Percentiles rank a stretch among this genome's conserved stretches.
Evolutionary conservation across 2,113 vertebrate genomes (phyloP).

Genomic region (Sylvilagus bachmani): DNA sequence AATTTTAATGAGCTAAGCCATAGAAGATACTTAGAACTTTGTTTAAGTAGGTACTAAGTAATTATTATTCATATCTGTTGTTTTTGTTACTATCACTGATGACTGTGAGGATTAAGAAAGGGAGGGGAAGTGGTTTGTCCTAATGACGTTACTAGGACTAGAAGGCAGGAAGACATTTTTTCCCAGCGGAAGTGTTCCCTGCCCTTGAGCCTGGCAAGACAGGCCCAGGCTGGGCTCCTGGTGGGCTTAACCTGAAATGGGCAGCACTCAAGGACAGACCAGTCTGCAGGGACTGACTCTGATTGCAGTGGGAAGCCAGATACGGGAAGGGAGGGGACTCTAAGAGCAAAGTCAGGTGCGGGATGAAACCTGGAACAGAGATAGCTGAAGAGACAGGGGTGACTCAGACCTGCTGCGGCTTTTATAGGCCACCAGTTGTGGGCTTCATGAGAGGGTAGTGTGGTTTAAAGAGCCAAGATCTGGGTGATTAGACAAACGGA

Average conservation of each 20-base stretch:
- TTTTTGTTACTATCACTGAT: neutral
- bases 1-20: slow-evolving; percentile 7
- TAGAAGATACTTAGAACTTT: neutral
- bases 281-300: neutral
- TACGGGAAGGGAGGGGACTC: neutral
- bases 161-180: neutral
- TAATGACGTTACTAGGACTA: slow-evolving; percentile 26
- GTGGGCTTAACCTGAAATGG: neutral
- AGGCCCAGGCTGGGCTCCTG: neutral
- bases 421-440: neutral
- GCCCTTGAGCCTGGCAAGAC: neutral
- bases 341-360: neutral
- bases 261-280: neutral
- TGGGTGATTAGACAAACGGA: neutral
- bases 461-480: slow-evolving; percentile 16
- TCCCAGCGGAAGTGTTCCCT: neutral
- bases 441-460: neutral
- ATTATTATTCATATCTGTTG: neutral
- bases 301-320: neutral
- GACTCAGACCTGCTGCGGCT: neutral
- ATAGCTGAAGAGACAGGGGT: neutral
- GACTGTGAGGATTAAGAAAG: slow-evolving; percentile 46
- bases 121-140: neutral
- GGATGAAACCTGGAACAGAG: neutral
- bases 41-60: slow-evolving; percentile 14